phyloP scores from a whole-genome alignment of 1,140 invertebrate genomes.

The Trypoxylus dichotomus region DNA sequence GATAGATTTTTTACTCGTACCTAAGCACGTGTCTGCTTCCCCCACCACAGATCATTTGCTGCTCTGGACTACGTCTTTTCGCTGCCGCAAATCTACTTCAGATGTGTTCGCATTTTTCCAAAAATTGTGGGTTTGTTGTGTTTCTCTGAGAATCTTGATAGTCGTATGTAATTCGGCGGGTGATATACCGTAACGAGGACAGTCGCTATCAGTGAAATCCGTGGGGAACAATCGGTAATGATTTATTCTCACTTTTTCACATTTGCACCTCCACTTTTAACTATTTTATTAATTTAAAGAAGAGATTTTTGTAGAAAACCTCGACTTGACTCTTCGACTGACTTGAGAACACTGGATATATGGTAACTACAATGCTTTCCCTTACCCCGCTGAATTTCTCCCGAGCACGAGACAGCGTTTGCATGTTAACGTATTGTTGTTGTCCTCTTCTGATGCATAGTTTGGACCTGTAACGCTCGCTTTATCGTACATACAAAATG shows the following conservation, averaged over 20 bases:
- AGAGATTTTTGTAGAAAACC: conserved; percentile 26
- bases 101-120: not conserved
- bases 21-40: conserved; percentile 39
- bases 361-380: conserved; percentile 52
- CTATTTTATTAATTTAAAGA: conserved; percentile 18
- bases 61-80: conserved; percentile 4
- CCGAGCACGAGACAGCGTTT: conserved; percentile 57
- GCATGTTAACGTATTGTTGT: conserved; percentile 56
- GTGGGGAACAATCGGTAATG: not conserved
- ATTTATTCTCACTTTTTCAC: conserved; percentile 6
- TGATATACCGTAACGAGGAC: not conserved
- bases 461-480: conserved; percentile 43
- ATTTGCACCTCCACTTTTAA: not conserved
- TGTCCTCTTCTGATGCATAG: conserved; percentile 53
- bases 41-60: conserved; percentile 34
- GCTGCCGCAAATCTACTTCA: not conserved
- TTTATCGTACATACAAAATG: conserved; percentile 57
- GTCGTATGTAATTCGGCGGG: too few species aligned
- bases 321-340: conserved; percentile 49
- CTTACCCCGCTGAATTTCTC: conserved; percentile 59
- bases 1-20: conserved; percentile 32
- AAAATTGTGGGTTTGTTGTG: not conserved
- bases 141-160: not conserved
- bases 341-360: conserved; percentile 56
- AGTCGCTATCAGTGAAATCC: not conserved